Base-by-base conservation (phyloP, 2,113 vertebrate species). In the Rattus norvegicus region DNA sequence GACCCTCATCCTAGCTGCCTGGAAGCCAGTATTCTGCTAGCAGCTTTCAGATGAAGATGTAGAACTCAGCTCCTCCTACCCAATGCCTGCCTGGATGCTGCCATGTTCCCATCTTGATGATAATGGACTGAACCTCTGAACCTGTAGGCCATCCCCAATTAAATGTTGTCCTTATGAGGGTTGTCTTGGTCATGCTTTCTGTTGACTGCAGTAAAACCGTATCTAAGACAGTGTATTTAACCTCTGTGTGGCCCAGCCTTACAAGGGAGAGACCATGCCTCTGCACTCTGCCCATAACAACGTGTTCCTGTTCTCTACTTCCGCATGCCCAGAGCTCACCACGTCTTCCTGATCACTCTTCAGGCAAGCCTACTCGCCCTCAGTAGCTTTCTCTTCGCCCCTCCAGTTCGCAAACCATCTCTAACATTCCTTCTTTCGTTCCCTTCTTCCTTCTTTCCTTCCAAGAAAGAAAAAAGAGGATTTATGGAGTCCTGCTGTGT, bases 371-470 rank as follows among this genome's bases (percentile, higher is more conserved):
- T 36, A 70, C 65, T 30, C 80, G 20, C 13, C 22, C 22, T 96
- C 12, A 0, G 36, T 75, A 63, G 76, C 65, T 39, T 69, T 49
- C 65, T 80, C n/a, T 73, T 65, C 65, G 11, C 52, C 28, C 28
- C 30, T 86, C 33, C 52, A 56, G 75, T 8, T 77, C 83, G 67
- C 24, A 81, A 39, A 69, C 11, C 88, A 33, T 72, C 75, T 87
- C 85, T 36, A 69, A 8, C 39, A 2, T 84, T 43, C 6, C 14
- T 54, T 56, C 49, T 36, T 54, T 20, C 49, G 3, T 36, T 36
- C 16, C 52, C 30, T 81, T 56, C 54, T 84, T 84, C 56, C 20
- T 91, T 94, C 61, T 30, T 88, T 90, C 33, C 67, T 94, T 91
- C 72, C 20, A 56, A 33, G 96, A 79, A 43, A 33, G 88, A 52